Percentiles rank a stretch among this genome's conserved stretches.
phyloP scores from a whole-genome alignment of 2,888 invertebrate species.

The Cosmia trapezina region DNA sequence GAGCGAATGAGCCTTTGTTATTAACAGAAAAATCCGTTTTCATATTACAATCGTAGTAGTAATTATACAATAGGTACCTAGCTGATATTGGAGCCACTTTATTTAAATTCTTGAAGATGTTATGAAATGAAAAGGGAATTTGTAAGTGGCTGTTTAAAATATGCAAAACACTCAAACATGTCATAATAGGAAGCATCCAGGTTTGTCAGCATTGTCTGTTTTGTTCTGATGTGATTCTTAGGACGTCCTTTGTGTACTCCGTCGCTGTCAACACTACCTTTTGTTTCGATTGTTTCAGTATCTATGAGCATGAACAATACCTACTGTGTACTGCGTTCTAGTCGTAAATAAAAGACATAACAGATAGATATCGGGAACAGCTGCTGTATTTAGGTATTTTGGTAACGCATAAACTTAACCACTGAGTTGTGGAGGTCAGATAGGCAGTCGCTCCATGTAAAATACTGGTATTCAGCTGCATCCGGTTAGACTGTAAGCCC shows the following conservation, averaged over 20 bases:
- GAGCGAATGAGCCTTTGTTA: neutral
- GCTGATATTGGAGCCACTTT: neutral
- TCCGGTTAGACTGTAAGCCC: too few species aligned
- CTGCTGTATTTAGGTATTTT: neutral
- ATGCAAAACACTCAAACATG: slow-evolving; percentile 5
- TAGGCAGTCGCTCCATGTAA: too few species aligned
- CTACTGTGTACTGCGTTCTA: slow-evolving; percentile 34
- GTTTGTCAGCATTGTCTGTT: slow-evolving; percentile 51
- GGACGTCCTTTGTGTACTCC: slow-evolving; percentile 55
- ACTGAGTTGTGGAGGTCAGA: too few species aligned
- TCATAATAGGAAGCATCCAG: slow-evolving; percentile 20
- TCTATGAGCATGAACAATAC: slow-evolving; percentile 58
- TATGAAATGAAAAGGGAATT: neutral
- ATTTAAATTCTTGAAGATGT: neutral
- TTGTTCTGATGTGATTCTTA: slow-evolving; percentile 47
- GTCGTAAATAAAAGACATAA: slow-evolving; percentile 27
- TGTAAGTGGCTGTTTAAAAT: slow-evolving; percentile 5
- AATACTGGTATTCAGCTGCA: too few species aligned
- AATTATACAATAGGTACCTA: neutral
- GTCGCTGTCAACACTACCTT: slow-evolving; percentile 65
- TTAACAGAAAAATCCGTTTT: neutral
- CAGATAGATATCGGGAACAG: neutral
- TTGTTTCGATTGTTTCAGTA: slow-evolving; percentile 70
- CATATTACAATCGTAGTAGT: neutral
- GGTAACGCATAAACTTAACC: too few species aligned